These are phyloP conservation scores for Sesia bembeciformis DNA, from an alignment of 2,888 invertebrate species.

Conservation along the genomic window DNA sequence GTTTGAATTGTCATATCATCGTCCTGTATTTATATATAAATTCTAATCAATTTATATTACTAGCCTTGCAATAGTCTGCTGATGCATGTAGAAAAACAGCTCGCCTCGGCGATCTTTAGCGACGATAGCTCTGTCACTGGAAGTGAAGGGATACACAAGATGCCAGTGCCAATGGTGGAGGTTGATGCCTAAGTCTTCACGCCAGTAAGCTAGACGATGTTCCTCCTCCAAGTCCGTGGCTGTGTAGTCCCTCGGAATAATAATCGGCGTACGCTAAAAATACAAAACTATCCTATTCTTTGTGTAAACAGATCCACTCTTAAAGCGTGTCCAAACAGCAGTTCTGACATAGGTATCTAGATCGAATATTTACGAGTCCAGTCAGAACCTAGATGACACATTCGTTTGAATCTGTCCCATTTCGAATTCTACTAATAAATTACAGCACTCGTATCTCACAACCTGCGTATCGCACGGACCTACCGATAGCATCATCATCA, in stretches of 20 bases:
- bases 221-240: constrained; percentile 87
- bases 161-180: constrained; percentile 90
- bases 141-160: constrained; percentile 82
- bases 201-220: constrained; percentile 86
- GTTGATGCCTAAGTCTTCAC: constrained; percentile 88
- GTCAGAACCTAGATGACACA: too few relatives aligned
- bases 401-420: too few relatives aligned
- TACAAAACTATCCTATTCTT: background rate
- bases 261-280: constrained; percentile 74
- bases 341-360: too few relatives aligned
- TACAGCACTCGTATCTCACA: too few relatives aligned
- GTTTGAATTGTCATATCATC: background rate
- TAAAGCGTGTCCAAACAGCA: too few relatives aligned
- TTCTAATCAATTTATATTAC: background rate
- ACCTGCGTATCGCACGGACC: too few relatives aligned
- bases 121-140: constrained; percentile 72
- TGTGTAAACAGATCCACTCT: background rate
- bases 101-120: constrained; percentile 85
- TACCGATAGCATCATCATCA: too few relatives aligned
- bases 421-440: too few relatives aligned
- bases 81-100: constrained; percentile 87
- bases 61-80: constrained; percentile 65
- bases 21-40: background rate
- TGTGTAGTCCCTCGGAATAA: constrained; percentile 84
- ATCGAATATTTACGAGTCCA: too few relatives aligned